These are phyloP conservation scores for Andrena camellia DNA, from an alignment of 2,888 invertebrate species.

Conservation along the genomic window DNA sequence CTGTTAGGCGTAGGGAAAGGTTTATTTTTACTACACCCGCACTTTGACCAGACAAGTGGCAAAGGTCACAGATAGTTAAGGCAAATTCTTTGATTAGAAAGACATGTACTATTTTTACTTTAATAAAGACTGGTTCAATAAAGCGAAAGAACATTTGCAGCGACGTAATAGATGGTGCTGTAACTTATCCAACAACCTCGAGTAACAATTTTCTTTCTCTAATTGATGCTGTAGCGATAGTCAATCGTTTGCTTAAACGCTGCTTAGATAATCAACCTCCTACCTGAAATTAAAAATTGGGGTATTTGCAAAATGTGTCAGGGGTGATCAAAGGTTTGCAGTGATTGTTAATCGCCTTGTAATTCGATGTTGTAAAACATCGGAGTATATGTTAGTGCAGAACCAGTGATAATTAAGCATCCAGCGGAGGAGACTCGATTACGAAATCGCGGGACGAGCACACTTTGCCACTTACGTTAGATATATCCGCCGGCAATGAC, in stretches of 20 bases:
- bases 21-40: no score
- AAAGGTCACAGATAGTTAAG: no score
- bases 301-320: slow-evolving; percentile 9
- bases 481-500: slow-evolving; percentile 58
- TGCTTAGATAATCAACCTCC: not conserved
- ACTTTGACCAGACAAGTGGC: no score
- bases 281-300: not conserved
- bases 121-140: no score
- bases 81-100: no score
- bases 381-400: not conserved
- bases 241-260: not conserved
- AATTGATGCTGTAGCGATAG: not conserved
- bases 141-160: no score
- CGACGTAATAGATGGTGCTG: no score
- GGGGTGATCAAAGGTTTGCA: not conserved
- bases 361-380: slow-evolving; percentile 18
- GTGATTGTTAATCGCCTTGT: not conserved
- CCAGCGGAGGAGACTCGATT: slow-evolving; percentile 32
- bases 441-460: slow-evolving; percentile 33
- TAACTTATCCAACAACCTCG: not conserved
- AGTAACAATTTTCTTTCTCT: not conserved
- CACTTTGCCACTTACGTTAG: slow-evolving; percentile 16
- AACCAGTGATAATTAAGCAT: slow-evolving; percentile 34
- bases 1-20: no score
- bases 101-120: no score